phyloP scores from a whole-genome alignment of 2,888 invertebrate species.

The Sphinx pinastri region DNA sequence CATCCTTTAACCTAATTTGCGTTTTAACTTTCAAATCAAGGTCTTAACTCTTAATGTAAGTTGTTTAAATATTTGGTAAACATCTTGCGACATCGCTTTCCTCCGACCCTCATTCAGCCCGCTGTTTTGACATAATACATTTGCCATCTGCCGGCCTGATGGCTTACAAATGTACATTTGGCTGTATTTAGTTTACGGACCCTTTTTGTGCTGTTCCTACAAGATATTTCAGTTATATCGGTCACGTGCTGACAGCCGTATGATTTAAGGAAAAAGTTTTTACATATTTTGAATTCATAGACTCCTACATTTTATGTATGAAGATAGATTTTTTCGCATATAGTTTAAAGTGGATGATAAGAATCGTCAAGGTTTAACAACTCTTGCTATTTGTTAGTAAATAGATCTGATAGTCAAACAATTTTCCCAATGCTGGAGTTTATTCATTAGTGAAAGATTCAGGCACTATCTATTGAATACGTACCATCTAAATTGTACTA shows the following conservation, averaged over 20 bases:
- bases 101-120: not conserved
- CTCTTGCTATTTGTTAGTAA: too few species aligned
- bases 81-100: not conserved
- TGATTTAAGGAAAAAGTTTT: too few species aligned
- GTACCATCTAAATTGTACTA: too few species aligned
- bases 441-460: too few species aligned
- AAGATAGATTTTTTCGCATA: not conserved
- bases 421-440: too few species aligned
- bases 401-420: too few species aligned
- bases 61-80: conserved; percentile 2
- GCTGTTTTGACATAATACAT: conserved; percentile 12
- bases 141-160: not conserved
- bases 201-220: not conserved
- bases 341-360: not conserved
- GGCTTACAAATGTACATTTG: not conserved
- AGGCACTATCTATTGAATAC: too few species aligned
- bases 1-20: not conserved
- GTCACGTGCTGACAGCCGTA: too few species aligned
- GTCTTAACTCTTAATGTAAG: not conserved
- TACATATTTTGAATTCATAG: too few species aligned
- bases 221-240: too few species aligned
- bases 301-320: too few species aligned
- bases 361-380: too few species aligned
- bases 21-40: not conserved
- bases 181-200: not conserved